Base-by-base conservation (phyloP, 2,113 vertebrate species). In the Eclectus roratus region DNA sequence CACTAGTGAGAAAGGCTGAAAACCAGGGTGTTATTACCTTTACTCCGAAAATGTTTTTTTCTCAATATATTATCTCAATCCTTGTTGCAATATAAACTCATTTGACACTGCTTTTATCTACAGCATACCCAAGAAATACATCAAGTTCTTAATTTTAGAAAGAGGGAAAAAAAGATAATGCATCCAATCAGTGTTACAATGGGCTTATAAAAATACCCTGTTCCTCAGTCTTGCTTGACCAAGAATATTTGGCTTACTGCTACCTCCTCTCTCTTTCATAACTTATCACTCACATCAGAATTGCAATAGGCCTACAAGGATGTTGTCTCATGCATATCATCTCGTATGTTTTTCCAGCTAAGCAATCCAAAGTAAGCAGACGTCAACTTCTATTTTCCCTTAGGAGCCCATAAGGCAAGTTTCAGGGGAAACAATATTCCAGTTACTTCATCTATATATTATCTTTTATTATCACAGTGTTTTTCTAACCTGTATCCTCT, bases 371-470 rank as follows among this genome's bases (percentile, higher is more conserved):
- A 96, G 52, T 37, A 96, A 94, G 92, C 92, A 94, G 73, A 92
- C 5, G 6, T 80, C 85, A 91, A 49, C 56, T 60, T 39, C 52
- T 46, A 3, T 84, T 87, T 66, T 87, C 94, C 92, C 91, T 60
- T 4, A 47, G 73, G 88, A 95, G n/a, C 65, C 55, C 70, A 83
- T 33, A 14, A 80, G 35, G 88, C 93, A 92, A 92, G 37, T 46
- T 93, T 90, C 80, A 89, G 47, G 61, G 86, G 70, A 55, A 94
- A 91, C 61, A 93, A 39, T 80, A 80, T 90, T 76, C 41, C 80
- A 94, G 77, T 96, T 96, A 95, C 76, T 94, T 90, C 93, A 96
- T 85, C 72, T 96, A 92, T 91, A 89, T 78, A 88, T 88, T 96
- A 89, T 92, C 91, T 94, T 91, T 69, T 79, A 69, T 91, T 96